Evolutionary conservation across 2,113 vertebrate genomes (phyloP).

Genomic region (Equus przewalskii): DNA sequence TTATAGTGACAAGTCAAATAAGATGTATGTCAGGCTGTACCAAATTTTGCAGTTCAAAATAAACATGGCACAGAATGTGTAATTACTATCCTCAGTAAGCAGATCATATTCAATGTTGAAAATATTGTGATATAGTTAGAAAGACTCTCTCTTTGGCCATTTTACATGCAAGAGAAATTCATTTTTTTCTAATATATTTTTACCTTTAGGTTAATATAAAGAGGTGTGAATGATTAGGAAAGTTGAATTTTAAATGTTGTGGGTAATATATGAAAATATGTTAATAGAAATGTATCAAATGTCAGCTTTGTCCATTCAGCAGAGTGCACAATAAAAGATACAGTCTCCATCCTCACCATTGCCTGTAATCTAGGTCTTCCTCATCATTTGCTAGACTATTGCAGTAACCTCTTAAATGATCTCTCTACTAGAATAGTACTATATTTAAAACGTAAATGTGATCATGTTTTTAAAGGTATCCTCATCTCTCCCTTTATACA

Average conservation of each 20-base stretch:
- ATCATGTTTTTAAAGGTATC: background rate
- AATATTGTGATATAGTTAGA: background rate
- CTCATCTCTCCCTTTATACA: background rate
- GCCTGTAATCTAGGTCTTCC: background rate
- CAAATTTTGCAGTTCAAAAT: constrained; percentile 3
- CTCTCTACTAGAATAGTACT: background rate
- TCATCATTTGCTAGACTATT: background rate
- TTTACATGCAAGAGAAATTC: constrained; percentile 38
- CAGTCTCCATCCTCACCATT: background rate
- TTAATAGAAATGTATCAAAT: background rate
- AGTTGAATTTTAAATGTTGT: background rate
- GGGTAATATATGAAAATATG: background rate
- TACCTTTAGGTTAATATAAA: background rate
- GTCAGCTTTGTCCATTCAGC: background rate
- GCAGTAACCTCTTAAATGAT: background rate
- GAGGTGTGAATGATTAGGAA: background rate
- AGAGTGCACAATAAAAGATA: background rate
- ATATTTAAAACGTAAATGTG: background rate
- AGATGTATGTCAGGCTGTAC: background rate
- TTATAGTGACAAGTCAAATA: constrained; percentile 32
- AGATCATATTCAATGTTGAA: constrained; percentile 10
- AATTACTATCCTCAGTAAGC: background rate
- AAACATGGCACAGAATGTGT: background rate
- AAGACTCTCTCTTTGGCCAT: background rate
- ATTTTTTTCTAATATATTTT: constrained; percentile 4